A percentile compares a stretch with the other conserved stretches of the same genome.
Conservation (phyloP, 2,113 vertebrate genomes). For the Craseonycteris thonglongyai region DNA sequence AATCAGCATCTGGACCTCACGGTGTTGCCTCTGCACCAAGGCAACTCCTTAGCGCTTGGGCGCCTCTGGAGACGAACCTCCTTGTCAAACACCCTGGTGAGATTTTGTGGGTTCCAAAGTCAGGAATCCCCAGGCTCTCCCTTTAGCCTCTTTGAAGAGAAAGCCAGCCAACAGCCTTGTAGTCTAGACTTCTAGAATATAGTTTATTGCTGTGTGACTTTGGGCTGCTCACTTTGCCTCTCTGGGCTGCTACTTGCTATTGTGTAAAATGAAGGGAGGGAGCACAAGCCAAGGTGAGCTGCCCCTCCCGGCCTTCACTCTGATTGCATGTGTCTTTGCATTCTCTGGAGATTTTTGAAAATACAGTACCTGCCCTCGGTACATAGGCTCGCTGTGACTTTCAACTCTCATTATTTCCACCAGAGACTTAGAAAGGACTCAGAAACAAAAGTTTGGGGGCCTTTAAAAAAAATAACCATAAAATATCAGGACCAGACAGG, state of each 20-base stretch:
- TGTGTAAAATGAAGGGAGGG: background rate
- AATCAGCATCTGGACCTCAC: too few relatives aligned
- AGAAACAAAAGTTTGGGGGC: constrained; percentile 78
- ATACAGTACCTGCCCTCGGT: background rate
- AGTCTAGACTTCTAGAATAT: background rate
- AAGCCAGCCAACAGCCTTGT: background rate
- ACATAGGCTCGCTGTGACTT: accelerated
- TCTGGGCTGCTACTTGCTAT: background rate
- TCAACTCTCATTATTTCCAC: background rate
- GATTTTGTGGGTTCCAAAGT: background rate
- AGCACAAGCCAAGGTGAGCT: background rate
- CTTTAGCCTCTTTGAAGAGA: background rate
- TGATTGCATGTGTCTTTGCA: background rate
- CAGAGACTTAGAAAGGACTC: constrained; percentile 39
- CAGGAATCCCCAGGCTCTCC: background rate
- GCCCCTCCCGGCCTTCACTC: background rate
- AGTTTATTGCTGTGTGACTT: background rate
- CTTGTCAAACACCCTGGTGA: background rate
- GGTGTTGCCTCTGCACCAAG: background rate
- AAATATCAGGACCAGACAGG: constrained; percentile 85
- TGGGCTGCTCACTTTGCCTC: background rate
- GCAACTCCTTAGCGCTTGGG: too few relatives aligned
- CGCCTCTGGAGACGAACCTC: background rate
- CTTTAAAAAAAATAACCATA: constrained; percentile 64
- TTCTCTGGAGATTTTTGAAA: background rate